Percentiles rank a stretch among this genome's conserved stretches.
Conservation (phyloP, 2,888 invertebrate species). For the Cryptops parisi region DNA sequence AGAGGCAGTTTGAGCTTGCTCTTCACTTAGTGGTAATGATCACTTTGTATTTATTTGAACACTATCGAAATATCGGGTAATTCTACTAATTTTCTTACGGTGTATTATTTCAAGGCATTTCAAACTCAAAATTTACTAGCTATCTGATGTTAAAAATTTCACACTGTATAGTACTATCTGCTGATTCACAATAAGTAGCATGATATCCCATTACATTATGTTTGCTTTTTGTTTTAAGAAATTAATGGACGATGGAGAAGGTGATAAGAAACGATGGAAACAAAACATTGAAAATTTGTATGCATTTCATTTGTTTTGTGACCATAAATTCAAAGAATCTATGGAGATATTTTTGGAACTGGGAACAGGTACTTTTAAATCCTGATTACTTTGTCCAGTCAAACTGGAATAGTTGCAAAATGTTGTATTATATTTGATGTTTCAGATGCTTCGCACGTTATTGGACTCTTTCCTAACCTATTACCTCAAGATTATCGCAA, state of each 20-base stretch:
- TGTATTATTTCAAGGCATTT: no score
- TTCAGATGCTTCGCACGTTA: slow-evolving; percentile 82
- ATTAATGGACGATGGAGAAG: slow-evolving; percentile 62
- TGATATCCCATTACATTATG: no score
- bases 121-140: no score
- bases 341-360: slow-evolving; percentile 82
- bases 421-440: slow-evolving; percentile 10
- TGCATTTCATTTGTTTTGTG: slow-evolving; percentile 81
- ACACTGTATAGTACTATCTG: no score
- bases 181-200: no score
- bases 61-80: background rate
- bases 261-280: slow-evolving; percentile 63
- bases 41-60: background rate
- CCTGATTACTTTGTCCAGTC: background rate
- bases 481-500: slow-evolving; percentile 43
- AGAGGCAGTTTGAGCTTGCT: slow-evolving; percentile 88
- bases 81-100: no score
- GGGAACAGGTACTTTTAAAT: slow-evolving; percentile 45
- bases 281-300: slow-evolving; percentile 78
- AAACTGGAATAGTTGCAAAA: background rate
- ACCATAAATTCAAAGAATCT: slow-evolving; percentile 72
- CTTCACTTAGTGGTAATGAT: slow-evolving; percentile 69
- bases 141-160: no score
- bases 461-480: slow-evolving; percentile 82
- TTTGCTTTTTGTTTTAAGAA: slow-evolving; percentile 41